A percentile compares a stretch with the other conserved stretches of the same genome.
Evolutionary conservation across 92 coral and sea anemone genomes (phyloP).

Genomic region (Porites lobata): DNA sequence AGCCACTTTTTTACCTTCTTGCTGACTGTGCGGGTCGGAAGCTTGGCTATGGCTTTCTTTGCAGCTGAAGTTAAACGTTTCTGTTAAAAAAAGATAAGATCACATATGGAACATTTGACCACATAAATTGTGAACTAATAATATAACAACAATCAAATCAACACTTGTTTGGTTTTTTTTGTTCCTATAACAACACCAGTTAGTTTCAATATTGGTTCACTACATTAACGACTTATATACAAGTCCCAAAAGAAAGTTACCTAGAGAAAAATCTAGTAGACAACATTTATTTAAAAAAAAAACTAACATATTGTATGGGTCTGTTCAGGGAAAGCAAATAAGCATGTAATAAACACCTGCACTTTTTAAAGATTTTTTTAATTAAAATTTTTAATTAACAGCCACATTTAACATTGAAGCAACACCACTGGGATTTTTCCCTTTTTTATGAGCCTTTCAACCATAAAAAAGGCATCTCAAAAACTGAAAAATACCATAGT

Average conservation of each 20-base stretch:
- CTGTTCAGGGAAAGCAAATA: neutral
- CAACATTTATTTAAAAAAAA: neutral
- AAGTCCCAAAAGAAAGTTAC: neutral
- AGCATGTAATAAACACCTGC: no score
- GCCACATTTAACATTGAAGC: no score
- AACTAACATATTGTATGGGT: neutral
- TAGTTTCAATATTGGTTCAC: neutral
- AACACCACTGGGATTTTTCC: no score
- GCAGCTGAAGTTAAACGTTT: slow-evolving; percentile 99
- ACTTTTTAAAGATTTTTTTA: no score
- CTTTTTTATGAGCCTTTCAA: no score
- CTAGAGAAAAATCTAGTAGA: neutral
- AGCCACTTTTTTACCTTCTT: slow-evolving; percentile 68
- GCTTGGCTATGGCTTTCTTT: slow-evolving; percentile 95
- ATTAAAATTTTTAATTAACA: no score
- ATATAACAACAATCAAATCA: neutral
- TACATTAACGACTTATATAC: neutral
- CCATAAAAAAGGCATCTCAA: no score
- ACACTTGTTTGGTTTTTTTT: no score
- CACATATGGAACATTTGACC: neutral
- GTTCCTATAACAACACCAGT: neutral
- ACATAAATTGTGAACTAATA: no score
- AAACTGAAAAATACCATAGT: no score
- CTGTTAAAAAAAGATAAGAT: slow-evolving; percentile 40
- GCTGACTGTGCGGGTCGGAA: slow-evolving; percentile 90